Conservation (phyloP, 2,888 invertebrate genomes). For the Limnephilus auricula region DNA sequence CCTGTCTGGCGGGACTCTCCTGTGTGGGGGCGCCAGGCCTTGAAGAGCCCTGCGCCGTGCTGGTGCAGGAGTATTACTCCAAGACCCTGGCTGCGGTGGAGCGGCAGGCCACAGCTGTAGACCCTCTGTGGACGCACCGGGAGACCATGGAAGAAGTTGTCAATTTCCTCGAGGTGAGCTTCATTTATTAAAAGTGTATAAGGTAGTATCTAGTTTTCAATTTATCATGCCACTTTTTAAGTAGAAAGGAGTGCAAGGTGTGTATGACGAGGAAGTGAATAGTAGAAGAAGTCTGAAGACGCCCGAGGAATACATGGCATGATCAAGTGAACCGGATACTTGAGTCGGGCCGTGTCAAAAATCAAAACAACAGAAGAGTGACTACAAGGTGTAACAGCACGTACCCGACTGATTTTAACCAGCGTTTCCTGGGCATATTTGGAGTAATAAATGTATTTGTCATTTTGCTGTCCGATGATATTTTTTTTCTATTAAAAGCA, state of each 20-base stretch:
- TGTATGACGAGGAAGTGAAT: background rate
- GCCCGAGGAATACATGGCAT: too few relatives aligned
- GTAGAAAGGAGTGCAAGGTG: background rate
- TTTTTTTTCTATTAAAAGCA: too few relatives aligned
- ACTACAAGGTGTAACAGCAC: too few relatives aligned
- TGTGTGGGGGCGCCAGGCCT: constrained; percentile 69
- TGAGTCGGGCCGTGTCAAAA: too few relatives aligned
- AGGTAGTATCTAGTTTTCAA: too few relatives aligned
- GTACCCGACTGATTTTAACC: too few relatives aligned
- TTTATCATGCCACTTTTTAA: background rate
- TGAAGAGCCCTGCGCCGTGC: constrained; percentile 52
- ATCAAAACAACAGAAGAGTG: too few relatives aligned
- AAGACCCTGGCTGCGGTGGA: constrained; percentile 64
- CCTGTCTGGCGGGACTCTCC: constrained; percentile 70
- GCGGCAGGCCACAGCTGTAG: constrained; percentile 71
- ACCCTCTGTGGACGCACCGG: constrained; percentile 74
- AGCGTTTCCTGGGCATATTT: too few relatives aligned
- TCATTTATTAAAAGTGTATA: background rate
- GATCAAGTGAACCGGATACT: too few relatives aligned
- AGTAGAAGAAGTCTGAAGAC: too few relatives aligned
- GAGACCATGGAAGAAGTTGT: constrained; percentile 78
- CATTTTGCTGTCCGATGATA: too few relatives aligned
- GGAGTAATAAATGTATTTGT: too few relatives aligned
- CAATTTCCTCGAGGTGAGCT: constrained; percentile 80
- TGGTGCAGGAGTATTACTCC: constrained; percentile 55